These are phyloP conservation scores for Polylopha cassiicola DNA, from an alignment of 2,888 invertebrate genomes.

Conservation along the genomic window DNA sequence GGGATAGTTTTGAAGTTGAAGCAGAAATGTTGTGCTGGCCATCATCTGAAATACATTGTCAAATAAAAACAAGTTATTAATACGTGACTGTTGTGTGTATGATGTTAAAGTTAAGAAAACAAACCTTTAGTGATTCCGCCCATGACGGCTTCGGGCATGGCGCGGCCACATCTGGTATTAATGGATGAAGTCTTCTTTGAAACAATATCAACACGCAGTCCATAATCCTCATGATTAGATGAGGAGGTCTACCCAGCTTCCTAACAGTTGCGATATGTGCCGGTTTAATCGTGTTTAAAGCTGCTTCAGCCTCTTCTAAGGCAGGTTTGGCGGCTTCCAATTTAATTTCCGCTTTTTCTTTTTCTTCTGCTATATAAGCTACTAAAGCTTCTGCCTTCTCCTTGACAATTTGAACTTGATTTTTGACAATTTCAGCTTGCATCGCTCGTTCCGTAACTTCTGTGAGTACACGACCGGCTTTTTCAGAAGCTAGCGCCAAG, in stretches of 20 bases:
- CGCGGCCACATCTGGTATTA: slow-evolving; percentile 87
- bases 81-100: neutral
- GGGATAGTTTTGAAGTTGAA: slow-evolving; percentile 95
- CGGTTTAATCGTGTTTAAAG: slow-evolving; percentile 96
- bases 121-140: slow-evolving; percentile 94
- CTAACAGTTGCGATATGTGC: slow-evolving; percentile 97
- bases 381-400: slow-evolving; percentile 95
- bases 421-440: slow-evolving; percentile 96
- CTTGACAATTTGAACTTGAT: slow-evolving; percentile 96
- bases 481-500: slow-evolving; percentile 92
- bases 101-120: neutral
- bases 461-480: slow-evolving; percentile 90
- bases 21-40: slow-evolving; percentile 94
- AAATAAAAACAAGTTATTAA: neutral
- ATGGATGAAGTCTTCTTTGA: slow-evolving; percentile 90
- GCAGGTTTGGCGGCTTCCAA: slow-evolving; percentile 97
- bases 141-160: slow-evolving; percentile 96
- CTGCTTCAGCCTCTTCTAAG: slow-evolving; percentile 95
- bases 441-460: slow-evolving; percentile 96
- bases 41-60: slow-evolving; percentile 89
- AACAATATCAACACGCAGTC: slow-evolving; percentile 96
- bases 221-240: slow-evolving; percentile 98
- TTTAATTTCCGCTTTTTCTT: slow-evolving; percentile 93
- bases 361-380: slow-evolving; percentile 91
- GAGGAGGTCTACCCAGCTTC: slow-evolving; percentile 96